These are phyloP conservation scores for Verasper variegatus DNA, from an alignment of 2,113 vertebrate species.

Conservation along the genomic window DNA sequence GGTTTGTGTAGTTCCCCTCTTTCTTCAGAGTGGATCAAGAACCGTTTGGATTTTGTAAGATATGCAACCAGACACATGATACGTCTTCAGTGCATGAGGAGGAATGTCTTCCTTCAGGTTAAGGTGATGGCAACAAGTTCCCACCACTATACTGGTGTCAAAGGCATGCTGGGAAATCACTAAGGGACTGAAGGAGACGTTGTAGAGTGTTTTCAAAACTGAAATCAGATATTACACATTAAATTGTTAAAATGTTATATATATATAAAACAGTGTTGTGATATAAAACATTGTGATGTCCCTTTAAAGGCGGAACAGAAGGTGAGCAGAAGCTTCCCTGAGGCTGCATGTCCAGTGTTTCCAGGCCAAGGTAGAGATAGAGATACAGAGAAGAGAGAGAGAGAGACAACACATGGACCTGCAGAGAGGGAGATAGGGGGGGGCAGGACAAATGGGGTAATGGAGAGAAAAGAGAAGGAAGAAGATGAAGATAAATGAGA, in stretches of 20 bases:
- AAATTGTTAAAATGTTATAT: background rate
- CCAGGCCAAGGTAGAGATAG: constrained; percentile 53
- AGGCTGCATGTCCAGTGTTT: constrained; percentile 41
- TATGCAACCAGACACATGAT: too few relatives aligned
- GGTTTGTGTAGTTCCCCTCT: too few relatives aligned
- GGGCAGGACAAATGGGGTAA: background rate
- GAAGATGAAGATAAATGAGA: background rate
- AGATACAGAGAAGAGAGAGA: constrained; percentile 25
- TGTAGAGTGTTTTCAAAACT: background rate
- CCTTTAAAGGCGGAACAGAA: constrained; percentile 42
- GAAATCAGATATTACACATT: background rate
- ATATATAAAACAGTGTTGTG: too few relatives aligned
- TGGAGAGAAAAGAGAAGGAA: background rate
- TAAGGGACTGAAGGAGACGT: too few relatives aligned
- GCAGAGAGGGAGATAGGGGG: constrained; percentile 11
- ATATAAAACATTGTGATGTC: background rate
- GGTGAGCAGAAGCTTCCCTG: constrained; percentile 48
- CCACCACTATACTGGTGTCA: too few relatives aligned
- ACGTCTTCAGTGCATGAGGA: too few relatives aligned
- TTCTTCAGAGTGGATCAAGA: too few relatives aligned
- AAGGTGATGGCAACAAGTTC: too few relatives aligned
- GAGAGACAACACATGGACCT: constrained; percentile 59
- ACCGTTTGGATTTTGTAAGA: too few relatives aligned
- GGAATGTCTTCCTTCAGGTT: too few relatives aligned
- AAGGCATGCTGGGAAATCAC: too few relatives aligned